These are phyloP conservation scores for Sterna hirundo DNA, from an alignment of 2,113 vertebrate genomes.

Conservation along the genomic window DNA sequence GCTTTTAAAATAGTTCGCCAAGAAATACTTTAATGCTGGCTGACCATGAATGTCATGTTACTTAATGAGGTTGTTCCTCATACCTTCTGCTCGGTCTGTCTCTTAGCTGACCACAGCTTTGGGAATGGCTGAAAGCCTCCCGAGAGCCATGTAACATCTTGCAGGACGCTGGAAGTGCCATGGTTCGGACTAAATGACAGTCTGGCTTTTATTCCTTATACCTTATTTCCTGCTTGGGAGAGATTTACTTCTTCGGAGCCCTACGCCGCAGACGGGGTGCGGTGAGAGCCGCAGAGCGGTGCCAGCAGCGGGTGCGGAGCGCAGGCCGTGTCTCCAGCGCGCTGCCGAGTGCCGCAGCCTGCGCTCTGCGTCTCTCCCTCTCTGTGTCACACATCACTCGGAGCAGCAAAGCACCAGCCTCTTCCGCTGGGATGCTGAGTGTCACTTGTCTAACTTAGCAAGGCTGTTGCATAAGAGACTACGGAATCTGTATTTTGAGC, in stretches of 20 bases:
- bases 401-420: rapidly evolving
- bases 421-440: neutral
- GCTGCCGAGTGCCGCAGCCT: rapidly evolving
- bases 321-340: rapidly evolving
- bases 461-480: neutral
- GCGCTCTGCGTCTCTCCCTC: rapidly evolving
- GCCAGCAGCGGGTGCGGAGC: rapidly evolving
- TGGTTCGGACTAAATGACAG: neutral
- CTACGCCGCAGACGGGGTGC: neutral
- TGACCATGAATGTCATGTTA: neutral
- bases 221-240: neutral
- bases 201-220: rapidly evolving
- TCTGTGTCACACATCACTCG: neutral
- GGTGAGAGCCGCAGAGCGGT: neutral
- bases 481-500: neutral
- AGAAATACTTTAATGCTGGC: neutral
- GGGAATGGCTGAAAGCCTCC: neutral
- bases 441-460: rapidly evolving
- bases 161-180: neutral
- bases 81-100: neutral
- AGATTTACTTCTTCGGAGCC: neutral
- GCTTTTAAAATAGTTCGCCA: neutral
- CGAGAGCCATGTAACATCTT: neutral
- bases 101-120: neutral
- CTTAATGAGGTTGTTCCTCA: neutral